These are phyloP conservation scores for Lasioglossum figueresi DNA, from an alignment of 2,888 invertebrate genomes.

Conservation along the genomic window DNA sequence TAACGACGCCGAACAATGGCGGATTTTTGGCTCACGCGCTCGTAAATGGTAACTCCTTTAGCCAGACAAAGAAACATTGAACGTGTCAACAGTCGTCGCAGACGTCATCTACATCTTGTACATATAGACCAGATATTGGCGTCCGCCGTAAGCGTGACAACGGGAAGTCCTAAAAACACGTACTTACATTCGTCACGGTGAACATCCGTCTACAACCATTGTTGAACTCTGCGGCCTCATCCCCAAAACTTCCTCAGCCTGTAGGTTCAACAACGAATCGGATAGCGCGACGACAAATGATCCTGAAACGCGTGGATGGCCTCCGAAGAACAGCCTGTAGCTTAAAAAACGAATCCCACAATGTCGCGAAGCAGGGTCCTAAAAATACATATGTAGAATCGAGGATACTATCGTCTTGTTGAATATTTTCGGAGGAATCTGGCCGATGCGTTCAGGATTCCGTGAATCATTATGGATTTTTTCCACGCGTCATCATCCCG, in stretches of 20 bases:
- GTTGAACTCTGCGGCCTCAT: too few species aligned
- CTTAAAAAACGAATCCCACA: neutral
- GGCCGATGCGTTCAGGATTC: neutral
- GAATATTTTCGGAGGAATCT: neutral
- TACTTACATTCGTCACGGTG: too few species aligned
- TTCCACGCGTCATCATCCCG: neutral
- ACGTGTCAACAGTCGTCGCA: neutral
- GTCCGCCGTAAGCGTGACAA: neutral
- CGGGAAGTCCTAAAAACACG: too few species aligned
- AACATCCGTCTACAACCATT: too few species aligned
- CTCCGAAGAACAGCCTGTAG: neutral
- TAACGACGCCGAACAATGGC: slow-evolving; percentile 46
- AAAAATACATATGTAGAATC: neutral
- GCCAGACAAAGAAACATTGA: neutral
- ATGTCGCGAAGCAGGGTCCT: neutral
- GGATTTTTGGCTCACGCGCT: neutral
- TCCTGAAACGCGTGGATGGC: too few species aligned
- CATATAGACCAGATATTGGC: neutral
- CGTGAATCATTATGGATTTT: neutral
- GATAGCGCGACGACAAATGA: too few species aligned
- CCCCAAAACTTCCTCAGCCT: too few species aligned
- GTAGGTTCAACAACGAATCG: too few species aligned
- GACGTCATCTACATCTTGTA: too few species aligned
- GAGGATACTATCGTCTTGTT: neutral
- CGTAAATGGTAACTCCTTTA: slow-evolving; percentile 10